Percentiles rank a stretch among this genome's conserved stretches.
Conservation (phyloP, 2,113 vertebrate genomes). For the Tyrannus savana region DNA sequence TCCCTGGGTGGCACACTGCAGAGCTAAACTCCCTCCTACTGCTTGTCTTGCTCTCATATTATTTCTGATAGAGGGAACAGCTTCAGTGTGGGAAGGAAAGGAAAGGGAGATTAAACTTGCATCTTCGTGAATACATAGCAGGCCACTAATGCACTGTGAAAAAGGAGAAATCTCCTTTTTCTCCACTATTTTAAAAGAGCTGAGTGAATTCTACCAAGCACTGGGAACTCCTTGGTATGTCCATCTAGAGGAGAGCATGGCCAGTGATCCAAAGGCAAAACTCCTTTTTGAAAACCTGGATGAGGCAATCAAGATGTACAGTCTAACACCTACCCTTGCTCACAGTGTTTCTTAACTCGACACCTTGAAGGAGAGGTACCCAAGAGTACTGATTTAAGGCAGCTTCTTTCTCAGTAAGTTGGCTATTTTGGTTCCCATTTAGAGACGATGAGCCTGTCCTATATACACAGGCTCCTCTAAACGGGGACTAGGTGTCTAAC, state of each 20-base stretch:
- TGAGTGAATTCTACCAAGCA: background rate
- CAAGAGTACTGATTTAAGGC: background rate
- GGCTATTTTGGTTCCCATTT: background rate
- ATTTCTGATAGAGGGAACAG: background rate
- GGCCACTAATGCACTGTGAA: background rate
- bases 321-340: background rate
- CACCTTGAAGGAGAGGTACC: background rate
- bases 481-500: background rate
- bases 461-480: background rate
- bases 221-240: background rate
- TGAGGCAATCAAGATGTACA: background rate
- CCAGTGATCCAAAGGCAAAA: background rate
- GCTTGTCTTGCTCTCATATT: background rate
- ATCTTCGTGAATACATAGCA: background rate
- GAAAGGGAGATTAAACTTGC: background rate
- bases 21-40: background rate
- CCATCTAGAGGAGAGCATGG: background rate
- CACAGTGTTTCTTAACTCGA: background rate
- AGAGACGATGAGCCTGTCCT: background rate
- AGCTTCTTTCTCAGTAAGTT: background rate
- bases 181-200: background rate
- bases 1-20: background rate
- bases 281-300: background rate
- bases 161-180: background rate
- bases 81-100: background rate